Conservation (phyloP, 1,140 invertebrate genomes). For the Diorhabda elongata region DNA sequence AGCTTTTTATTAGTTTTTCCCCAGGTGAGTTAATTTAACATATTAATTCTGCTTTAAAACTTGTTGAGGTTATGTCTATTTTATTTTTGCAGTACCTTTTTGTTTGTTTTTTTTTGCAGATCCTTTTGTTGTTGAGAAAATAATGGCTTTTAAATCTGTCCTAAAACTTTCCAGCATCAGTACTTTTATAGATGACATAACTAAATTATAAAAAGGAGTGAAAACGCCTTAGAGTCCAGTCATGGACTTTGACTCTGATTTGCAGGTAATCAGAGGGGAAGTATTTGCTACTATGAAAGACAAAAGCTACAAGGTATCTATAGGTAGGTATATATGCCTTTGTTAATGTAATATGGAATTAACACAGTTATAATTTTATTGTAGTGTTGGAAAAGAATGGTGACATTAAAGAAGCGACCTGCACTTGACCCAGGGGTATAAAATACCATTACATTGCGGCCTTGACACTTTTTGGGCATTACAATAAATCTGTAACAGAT, state of each 20-base stretch:
- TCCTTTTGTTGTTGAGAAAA: not conserved
- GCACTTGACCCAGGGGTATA: constrained; percentile 22
- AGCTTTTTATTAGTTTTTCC: too few relatives aligned
- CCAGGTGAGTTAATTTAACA: too few relatives aligned
- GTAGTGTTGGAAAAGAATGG: not conserved
- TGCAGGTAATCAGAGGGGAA: constrained; percentile 13
- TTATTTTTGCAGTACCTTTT: too few relatives aligned
- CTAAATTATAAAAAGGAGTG: constrained; percentile 22
- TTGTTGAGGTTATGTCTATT: too few relatives aligned
- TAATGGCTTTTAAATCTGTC: not conserved
- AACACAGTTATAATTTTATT: not conserved
- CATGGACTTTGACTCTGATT: constrained; percentile 13
- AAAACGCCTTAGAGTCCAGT: constrained; percentile 22
- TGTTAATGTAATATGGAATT: not conserved
- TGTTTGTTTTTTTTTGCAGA: not conserved
- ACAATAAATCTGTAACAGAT: too few relatives aligned
- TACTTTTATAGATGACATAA: constrained; percentile 8
- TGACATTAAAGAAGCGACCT: constrained; percentile 10
- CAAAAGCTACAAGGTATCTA: constrained; percentile 16
- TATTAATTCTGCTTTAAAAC: too few relatives aligned
- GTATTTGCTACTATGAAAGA: constrained; percentile 22
- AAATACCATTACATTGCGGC: constrained; percentile 24
- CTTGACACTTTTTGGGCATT: constrained; percentile 10
- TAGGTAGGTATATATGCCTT: not conserved
- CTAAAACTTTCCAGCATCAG: not conserved